Conservation (phyloP, 37 sponge, comb jelly and placozoan species). For the Crambe crambe region DNA sequence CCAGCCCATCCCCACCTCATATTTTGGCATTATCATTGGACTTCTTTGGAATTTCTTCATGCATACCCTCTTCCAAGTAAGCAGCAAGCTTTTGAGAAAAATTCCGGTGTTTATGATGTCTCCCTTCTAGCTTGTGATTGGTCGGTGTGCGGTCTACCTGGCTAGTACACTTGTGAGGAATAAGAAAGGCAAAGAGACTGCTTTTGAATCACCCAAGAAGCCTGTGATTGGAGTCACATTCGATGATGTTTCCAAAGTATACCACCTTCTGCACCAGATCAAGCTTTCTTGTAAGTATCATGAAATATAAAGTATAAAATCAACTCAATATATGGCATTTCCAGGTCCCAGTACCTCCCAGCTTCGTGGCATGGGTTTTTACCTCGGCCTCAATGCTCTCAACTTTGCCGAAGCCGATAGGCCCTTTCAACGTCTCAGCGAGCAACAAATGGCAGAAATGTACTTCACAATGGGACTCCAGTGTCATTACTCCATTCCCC, state of each 20-base stretch:
- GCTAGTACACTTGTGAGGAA: slow-evolving; percentile 36
- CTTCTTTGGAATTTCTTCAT: slow-evolving; percentile 63
- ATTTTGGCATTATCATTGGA: slow-evolving; percentile 16
- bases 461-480: slow-evolving; percentile 55
- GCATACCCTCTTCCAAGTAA: slow-evolving; percentile 51
- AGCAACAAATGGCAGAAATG: slow-evolving; percentile 42
- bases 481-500: slow-evolving; percentile 49
- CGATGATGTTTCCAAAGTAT: slow-evolving; percentile 40
- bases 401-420: slow-evolving; percentile 66
- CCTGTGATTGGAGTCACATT: slow-evolving; percentile 32
- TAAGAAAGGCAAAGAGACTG: neutral
- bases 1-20: slow-evolving; percentile 52
- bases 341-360: too few relatives aligned
- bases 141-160: slow-evolving; percentile 34
- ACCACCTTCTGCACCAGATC: slow-evolving; percentile 72
- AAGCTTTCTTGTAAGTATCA: slow-evolving; percentile 54
- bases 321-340: too few relatives aligned
- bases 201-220: slow-evolving; percentile 9
- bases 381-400: slow-evolving; percentile 59
- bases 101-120: neutral
- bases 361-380: slow-evolving; percentile 52
- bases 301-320: neutral
- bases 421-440: slow-evolving; percentile 8
- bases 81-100: neutral
- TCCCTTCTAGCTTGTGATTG: slow-evolving; percentile 41